These are phyloP conservation scores for Gryllus bimaculatus DNA, from an alignment of 1,140 invertebrate genomes.

Conservation along the genomic window DNA sequence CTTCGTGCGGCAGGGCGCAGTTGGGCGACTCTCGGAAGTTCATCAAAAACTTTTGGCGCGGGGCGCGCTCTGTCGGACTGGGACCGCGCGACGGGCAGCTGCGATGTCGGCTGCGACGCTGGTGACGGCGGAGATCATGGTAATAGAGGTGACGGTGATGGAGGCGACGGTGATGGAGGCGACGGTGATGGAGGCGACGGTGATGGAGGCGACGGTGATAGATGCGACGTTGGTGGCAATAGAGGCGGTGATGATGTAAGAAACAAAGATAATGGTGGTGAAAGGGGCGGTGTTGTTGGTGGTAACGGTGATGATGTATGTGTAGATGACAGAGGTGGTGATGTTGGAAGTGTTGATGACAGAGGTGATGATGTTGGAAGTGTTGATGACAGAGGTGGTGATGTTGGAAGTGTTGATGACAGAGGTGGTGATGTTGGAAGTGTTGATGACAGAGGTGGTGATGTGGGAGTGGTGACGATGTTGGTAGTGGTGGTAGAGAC, in stretches of 20 bases:
- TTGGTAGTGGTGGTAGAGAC: neutral
- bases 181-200: neutral
- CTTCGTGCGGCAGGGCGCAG: too few relatives aligned
- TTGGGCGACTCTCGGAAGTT: too few relatives aligned
- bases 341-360: neutral
- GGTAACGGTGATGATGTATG: neutral
- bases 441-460: neutral
- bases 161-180: neutral
- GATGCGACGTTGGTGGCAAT: neutral
- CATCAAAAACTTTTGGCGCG: too few relatives aligned
- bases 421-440: neutral
- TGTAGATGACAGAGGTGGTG: neutral
- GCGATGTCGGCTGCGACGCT: too few relatives aligned
- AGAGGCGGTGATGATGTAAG: neutral
- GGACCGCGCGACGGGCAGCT: too few relatives aligned
- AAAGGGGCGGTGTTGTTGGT: neutral
- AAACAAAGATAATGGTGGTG: neutral
- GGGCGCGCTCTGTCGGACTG: too few relatives aligned
- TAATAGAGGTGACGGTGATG: neutral
- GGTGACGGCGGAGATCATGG: neutral
- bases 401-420: neutral
- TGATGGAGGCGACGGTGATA: neutral
- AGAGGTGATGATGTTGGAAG: neutral
- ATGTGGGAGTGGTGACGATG: neutral
- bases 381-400: neutral